phyloP scores from a whole-genome alignment of 92 coral and sea anemone species.

The Palythoa caribaeorum region DNA sequence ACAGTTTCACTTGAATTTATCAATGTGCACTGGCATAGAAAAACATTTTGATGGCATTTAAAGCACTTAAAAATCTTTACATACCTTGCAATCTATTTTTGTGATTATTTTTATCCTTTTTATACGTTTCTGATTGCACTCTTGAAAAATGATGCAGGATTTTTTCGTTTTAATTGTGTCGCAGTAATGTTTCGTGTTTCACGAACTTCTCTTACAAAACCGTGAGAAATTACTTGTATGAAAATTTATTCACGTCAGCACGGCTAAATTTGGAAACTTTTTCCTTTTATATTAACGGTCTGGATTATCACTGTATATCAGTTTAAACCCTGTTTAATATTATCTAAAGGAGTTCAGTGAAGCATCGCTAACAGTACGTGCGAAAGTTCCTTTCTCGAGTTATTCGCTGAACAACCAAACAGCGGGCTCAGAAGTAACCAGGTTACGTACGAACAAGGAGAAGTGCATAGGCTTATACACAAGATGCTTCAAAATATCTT shows the following conservation, averaged over 20 bases:
- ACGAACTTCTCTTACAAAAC: background rate
- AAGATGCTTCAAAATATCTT: too few species aligned
- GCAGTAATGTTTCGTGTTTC: conserved; percentile 23
- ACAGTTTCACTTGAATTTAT: background rate
- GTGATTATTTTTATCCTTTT: background rate
- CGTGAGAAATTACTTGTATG: conserved; percentile 22
- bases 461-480: too few species aligned
- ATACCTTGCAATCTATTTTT: conserved; percentile 10
- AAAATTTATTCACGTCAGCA: background rate
- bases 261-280: conserved; percentile 34
- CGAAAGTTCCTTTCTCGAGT: background rate
- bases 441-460: background rate
- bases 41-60: background rate
- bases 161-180: background rate
- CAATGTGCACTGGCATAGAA: background rate
- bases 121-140: too few species aligned
- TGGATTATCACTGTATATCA: conserved; percentile 26
- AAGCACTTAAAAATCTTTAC: conserved; percentile 19
- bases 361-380: conserved; percentile 1
- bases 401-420: conserved; percentile 14
- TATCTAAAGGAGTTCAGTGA: conserved; percentile 1
- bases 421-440: background rate
- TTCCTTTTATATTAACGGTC: conserved; percentile 32
- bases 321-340: background rate
- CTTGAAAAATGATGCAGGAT: background rate